Conservation (phyloP, 2,797 vertebrate genomes). For the Anableps anableps region DNA sequence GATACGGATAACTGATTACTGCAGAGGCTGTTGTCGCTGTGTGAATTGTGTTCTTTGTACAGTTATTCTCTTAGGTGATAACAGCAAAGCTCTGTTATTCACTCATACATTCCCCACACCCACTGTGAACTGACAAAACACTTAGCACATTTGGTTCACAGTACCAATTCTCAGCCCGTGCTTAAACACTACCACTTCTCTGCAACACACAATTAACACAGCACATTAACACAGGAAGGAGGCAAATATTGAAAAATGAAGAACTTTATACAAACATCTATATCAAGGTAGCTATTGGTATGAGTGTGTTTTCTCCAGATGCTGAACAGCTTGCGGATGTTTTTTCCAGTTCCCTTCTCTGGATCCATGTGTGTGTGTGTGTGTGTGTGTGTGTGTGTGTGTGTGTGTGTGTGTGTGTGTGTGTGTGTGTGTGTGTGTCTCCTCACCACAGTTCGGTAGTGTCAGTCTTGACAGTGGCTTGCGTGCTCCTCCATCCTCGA, state of each 20-base stretch:
- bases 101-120: constrained; percentile 7
- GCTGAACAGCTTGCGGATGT: constrained; percentile 25
- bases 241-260: constrained; percentile 7
- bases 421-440: constrained; percentile 16
- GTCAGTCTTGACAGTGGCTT: constrained; percentile 85
- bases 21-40: constrained; percentile 19
- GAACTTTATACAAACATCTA: constrained; percentile 18
- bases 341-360: constrained; percentile 22
- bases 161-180: constrained; percentile 7
- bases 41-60: constrained; percentile 25
- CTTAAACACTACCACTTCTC: constrained; percentile 9
- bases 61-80: constrained; percentile 32
- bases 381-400: constrained; percentile 6
- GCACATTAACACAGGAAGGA: constrained; percentile 18
- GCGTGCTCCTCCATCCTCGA: constrained; percentile 87
- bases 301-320: constrained; percentile 36
- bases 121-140: constrained; percentile 24
- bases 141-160: constrained; percentile 26
- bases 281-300: constrained; percentile 30
- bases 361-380: neutral
- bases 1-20: constrained; percentile 35
- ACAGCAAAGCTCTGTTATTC: constrained; percentile 19
- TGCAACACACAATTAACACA: constrained; percentile 7
- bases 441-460: constrained; percentile 91
- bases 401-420: constrained; percentile 9